A percentile compares a stretch with the other conserved stretches of the same genome.
Conservation (phyloP, 2,113 vertebrate genomes). For the Rhodinocichla rosea region DNA sequence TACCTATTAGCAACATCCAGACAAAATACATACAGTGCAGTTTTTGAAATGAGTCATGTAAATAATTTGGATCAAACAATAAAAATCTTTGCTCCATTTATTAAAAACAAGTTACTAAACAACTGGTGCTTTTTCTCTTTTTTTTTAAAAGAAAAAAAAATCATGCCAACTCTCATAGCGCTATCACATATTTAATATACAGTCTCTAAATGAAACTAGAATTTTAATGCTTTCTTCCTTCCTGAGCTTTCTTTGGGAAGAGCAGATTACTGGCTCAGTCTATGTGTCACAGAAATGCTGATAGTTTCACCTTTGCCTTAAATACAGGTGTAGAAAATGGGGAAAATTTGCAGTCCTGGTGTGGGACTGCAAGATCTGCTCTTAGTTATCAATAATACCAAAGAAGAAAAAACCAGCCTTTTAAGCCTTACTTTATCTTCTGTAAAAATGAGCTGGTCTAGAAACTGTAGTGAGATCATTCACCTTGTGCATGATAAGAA, state of each 20-base stretch:
- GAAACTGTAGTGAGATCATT: not conserved
- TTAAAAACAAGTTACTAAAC: not conserved
- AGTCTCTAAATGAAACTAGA: not conserved
- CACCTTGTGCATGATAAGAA: not conserved
- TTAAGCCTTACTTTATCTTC: not conserved
- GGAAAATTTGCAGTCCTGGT: not conserved
- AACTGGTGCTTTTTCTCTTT: fast-evolving
- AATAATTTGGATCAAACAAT: not conserved
- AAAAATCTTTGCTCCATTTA: not conserved
- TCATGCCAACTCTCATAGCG: not conserved
- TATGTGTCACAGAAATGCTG: not conserved
- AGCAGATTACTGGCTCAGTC: not conserved
- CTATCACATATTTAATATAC: not conserved
- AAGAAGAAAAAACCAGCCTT: not conserved
- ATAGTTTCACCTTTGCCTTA: not conserved
- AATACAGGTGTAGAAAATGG: not conserved
- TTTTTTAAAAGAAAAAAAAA: not conserved
- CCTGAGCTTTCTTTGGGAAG: not conserved
- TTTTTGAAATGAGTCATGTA: not conserved
- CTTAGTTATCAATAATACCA: not conserved
- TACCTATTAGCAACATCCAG: not conserved
- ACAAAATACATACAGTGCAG: not conserved
- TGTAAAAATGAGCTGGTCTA: not conserved
- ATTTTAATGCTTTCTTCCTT: not conserved
- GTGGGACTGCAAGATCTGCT: not conserved